These are phyloP conservation scores for Phrynocephalus forsythii DNA, from an alignment of 2,797 vertebrate species.

Conservation along the genomic window DNA sequence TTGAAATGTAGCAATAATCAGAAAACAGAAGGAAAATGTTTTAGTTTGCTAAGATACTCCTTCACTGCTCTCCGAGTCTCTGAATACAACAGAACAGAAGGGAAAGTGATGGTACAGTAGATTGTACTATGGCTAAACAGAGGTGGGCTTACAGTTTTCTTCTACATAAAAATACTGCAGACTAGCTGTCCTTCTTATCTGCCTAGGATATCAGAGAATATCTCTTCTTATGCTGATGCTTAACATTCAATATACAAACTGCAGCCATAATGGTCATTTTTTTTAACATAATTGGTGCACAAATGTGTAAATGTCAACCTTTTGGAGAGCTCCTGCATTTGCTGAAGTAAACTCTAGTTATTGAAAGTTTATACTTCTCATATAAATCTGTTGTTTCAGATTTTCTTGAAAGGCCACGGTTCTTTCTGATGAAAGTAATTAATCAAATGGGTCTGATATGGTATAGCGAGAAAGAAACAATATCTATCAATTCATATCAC, in stretches of 20 bases:
- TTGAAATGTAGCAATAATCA: background rate
- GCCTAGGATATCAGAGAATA: background rate
- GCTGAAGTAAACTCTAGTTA: background rate
- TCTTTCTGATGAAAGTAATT: background rate
- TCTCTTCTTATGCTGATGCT: background rate
- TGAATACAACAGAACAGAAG: background rate
- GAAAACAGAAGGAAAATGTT: background rate
- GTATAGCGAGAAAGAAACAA: background rate
- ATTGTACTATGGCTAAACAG: background rate
- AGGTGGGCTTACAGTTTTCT: background rate
- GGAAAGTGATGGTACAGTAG: background rate
- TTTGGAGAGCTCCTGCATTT: background rate
- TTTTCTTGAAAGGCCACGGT: background rate
- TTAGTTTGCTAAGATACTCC: background rate
- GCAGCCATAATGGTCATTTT: background rate
- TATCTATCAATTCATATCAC: background rate
- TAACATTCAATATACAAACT: background rate
- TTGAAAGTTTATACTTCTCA: background rate
- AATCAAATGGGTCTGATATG: background rate
- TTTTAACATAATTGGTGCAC: background rate
- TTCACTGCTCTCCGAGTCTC: no score
- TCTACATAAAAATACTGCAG: background rate
- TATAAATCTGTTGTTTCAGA: background rate
- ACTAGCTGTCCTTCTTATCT: background rate
- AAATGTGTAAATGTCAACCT: background rate